Conservation (phyloP, 2,888 invertebrate genomes). For the Eurois occulta region DNA sequence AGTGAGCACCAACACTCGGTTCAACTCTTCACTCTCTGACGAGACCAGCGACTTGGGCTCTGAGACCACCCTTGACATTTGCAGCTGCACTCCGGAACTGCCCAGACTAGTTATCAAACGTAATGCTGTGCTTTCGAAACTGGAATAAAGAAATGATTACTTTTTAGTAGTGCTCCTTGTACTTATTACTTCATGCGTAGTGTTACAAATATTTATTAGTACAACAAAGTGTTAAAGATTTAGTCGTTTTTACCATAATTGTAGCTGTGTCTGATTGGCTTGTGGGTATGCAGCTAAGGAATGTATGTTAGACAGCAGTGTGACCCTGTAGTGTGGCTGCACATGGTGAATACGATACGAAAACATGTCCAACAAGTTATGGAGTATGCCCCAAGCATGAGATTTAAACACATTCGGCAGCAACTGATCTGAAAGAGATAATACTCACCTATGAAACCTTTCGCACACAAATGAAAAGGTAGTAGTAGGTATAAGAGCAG, state of each 20-base stretch:
- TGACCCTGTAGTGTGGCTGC: conserved; percentile 98
- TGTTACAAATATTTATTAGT: not conserved
- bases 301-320: conserved; percentile 97
- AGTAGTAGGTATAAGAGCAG: not conserved
- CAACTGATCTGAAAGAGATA: conserved; percentile 92
- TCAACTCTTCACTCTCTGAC: conserved; percentile 98
- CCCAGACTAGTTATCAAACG: conserved; percentile 96
- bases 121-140: conserved; percentile 97
- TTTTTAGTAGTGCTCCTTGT: not conserved
- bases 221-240: not conserved
- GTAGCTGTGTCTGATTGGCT: conserved; percentile 98
- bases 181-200: not conserved
- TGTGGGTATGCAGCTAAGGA: conserved; percentile 97
- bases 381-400: conserved; percentile 98
- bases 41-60: conserved; percentile 98
- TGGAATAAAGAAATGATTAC: conserved; percentile 72
- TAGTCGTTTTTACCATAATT: conserved; percentile 92
- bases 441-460: not conserved
- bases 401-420: conserved; percentile 97
- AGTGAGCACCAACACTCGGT: conserved; percentile 97
- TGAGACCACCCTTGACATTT: conserved; percentile 96
- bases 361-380: conserved; percentile 98
- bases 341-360: conserved; percentile 99
- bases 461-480: not conserved
- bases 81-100: conserved; percentile 98